phyloP scores from a whole-genome alignment of 2,797 vertebrate species.

The Pteronotus mesoamericanus region DNA sequence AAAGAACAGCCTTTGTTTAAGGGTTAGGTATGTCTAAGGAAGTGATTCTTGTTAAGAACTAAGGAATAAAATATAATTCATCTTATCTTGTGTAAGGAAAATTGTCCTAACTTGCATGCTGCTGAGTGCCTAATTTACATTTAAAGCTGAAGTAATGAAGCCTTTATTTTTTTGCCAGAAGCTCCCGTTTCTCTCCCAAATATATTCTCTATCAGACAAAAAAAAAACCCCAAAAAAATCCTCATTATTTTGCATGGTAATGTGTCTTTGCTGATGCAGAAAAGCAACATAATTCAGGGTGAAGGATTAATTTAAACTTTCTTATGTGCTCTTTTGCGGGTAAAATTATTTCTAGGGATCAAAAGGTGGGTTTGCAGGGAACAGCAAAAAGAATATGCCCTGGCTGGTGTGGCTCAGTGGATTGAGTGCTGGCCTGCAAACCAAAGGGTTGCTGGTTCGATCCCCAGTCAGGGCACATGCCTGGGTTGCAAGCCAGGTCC shows the following conservation, averaged over 20 bases:
- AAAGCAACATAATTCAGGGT: slow-evolving; percentile 70
- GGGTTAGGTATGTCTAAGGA: slow-evolving; percentile 76
- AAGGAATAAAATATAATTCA: slow-evolving; percentile 77
- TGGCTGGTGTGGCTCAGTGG: too few relatives aligned
- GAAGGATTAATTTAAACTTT: slow-evolving; percentile 74
- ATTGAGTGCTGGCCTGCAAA: too few relatives aligned
- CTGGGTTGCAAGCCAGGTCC: too few relatives aligned
- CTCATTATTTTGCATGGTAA: slow-evolving; percentile 69
- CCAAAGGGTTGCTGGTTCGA: too few relatives aligned
- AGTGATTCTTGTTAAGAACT: slow-evolving; percentile 75
- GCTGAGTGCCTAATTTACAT: slow-evolving; percentile 76
- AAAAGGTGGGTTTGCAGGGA: slow-evolving; percentile 55
- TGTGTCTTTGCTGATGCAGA: slow-evolving; percentile 71
- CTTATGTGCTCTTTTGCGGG: slow-evolving; percentile 49
- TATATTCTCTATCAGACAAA: slow-evolving; percentile 66
- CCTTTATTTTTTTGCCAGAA: slow-evolving; percentile 75
- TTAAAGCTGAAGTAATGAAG: slow-evolving; percentile 76
- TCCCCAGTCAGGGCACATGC: too few relatives aligned
- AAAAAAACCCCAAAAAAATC: neutral
- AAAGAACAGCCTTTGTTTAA: slow-evolving; percentile 77
- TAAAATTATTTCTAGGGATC: slow-evolving; percentile 68
- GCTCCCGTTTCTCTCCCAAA: slow-evolving; percentile 73
- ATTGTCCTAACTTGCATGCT: slow-evolving; percentile 75
- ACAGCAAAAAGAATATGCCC: too few relatives aligned
- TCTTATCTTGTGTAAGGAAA: slow-evolving; percentile 75